A percentile compares a stretch with the other conserved stretches of the same genome.
These are phyloP conservation scores for Chloebia gouldiae DNA, from an alignment of 2,113 vertebrate genomes.

Conservation along the genomic window DNA sequence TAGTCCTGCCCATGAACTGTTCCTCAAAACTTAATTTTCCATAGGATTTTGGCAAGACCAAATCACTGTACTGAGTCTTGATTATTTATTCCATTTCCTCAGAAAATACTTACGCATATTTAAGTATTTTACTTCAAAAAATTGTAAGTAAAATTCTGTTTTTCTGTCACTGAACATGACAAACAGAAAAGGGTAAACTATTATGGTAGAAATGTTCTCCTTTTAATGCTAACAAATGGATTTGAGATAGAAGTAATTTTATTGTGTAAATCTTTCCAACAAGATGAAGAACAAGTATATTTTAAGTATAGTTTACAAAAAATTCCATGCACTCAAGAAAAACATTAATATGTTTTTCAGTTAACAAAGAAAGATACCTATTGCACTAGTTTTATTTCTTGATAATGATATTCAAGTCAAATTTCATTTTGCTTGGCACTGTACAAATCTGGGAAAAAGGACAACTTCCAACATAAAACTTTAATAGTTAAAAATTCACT, in stretches of 20 bases:
- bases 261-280: not conserved
- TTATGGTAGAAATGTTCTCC: not conserved
- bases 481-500: not conserved
- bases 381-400: not conserved
- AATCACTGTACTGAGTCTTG: not conserved
- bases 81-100: not conserved
- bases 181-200: not conserved
- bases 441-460: not conserved
- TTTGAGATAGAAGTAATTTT: not conserved
- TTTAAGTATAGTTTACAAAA: not conserved
- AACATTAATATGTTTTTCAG: fast-evolving
- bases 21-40: not conserved
- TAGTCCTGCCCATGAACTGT: not conserved
- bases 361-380: not conserved
- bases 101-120: not conserved
- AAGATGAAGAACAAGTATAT: not conserved
- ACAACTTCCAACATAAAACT: not conserved
- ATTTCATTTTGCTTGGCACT: not conserved
- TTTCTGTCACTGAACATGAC: not conserved
- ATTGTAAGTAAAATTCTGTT: not conserved
- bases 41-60: not conserved
- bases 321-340: not conserved
- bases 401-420: not conserved
- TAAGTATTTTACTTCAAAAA: not conserved
- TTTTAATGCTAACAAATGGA: not conserved